Percentiles rank a stretch among this genome's conserved stretches.
Evolutionary conservation across 2,113 vertebrate genomes (phyloP).

Genomic region (Ptychochromis oligacanthus): DNA sequence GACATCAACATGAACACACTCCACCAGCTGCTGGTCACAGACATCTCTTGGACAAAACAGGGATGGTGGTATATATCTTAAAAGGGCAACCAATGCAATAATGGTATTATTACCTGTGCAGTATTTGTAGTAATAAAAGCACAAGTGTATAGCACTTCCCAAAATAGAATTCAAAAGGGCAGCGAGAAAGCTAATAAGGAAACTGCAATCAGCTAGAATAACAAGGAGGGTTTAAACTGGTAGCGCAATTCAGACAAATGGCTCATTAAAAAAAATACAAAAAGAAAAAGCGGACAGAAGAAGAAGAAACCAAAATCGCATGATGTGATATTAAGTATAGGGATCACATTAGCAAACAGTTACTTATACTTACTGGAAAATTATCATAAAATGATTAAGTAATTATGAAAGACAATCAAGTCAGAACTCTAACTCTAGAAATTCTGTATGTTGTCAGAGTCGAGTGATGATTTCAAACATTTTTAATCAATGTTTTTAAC

Average conservation of each 20-base stretch:
- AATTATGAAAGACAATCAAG: too few relatives aligned
- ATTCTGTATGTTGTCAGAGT: too few relatives aligned
- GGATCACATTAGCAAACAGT: neutral
- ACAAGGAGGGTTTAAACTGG: neutral
- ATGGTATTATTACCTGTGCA: conserved; percentile 57
- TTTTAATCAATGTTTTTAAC: too few relatives aligned
- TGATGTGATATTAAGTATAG: neutral
- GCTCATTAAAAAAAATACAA: neutral
- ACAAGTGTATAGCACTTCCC: conserved; percentile 3
- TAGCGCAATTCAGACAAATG: neutral
- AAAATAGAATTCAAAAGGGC: conserved; percentile 2
- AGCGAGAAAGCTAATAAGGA: neutral
- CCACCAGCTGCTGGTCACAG: conserved; percentile 74
- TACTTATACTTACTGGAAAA: too few relatives aligned
- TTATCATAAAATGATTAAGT: too few relatives aligned
- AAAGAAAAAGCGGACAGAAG: neutral
- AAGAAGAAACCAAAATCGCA: neutral
- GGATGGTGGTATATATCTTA: conserved; percentile 41
- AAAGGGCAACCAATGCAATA: conserved; percentile 45
- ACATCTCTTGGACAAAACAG: conserved; percentile 64
- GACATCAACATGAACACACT: conserved; percentile 76
- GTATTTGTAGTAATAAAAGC: neutral
- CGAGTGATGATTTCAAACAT: too few relatives aligned
- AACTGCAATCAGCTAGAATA: neutral
- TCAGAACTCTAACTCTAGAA: too few relatives aligned